Percentiles rank a stretch among this genome's conserved stretches.
phyloP scores from a whole-genome alignment of 2,113 vertebrate species.

The Montifringilla adamsi region DNA sequence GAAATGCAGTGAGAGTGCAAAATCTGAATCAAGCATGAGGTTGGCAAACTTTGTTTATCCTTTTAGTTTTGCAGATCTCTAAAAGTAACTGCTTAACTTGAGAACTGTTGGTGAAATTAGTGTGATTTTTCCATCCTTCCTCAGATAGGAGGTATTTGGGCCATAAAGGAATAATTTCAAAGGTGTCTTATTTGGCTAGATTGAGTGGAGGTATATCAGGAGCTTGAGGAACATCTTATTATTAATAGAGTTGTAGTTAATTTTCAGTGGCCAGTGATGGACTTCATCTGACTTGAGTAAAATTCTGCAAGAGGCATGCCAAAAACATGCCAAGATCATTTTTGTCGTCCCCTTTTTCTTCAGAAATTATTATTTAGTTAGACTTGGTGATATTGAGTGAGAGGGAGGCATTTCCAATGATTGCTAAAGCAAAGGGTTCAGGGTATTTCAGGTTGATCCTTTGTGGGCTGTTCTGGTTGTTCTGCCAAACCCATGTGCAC shows the following conservation, averaged over 20 bases:
- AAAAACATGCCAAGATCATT: not conserved
- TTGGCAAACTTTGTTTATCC: constrained; percentile 24
- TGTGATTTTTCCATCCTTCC: not conserved
- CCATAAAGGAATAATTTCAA: not conserved
- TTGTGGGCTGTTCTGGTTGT: not conserved
- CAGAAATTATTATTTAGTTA: not conserved
- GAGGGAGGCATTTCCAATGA: not conserved
- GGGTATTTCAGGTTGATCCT: not conserved
- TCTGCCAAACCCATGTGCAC: not conserved
- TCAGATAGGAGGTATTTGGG: not conserved
- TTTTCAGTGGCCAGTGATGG: not conserved
- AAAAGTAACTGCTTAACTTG: not conserved
- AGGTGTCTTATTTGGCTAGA: not conserved
- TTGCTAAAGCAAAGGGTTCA: not conserved
- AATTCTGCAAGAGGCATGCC: not conserved
- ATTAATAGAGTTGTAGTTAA: not conserved
- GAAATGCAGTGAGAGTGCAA: constrained; percentile 31
- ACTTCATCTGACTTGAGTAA: not conserved
- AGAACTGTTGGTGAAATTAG: not conserved
- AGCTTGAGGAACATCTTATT: not conserved
- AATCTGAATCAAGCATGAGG: constrained; percentile 21
- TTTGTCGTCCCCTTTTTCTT: not conserved
- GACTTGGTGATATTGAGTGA: not conserved
- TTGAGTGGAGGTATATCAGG: not conserved
- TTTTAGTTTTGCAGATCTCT: not conserved